phyloP scores from a whole-genome alignment of 1,140 invertebrate genomes.

The Drosophila persimilis region DNA sequence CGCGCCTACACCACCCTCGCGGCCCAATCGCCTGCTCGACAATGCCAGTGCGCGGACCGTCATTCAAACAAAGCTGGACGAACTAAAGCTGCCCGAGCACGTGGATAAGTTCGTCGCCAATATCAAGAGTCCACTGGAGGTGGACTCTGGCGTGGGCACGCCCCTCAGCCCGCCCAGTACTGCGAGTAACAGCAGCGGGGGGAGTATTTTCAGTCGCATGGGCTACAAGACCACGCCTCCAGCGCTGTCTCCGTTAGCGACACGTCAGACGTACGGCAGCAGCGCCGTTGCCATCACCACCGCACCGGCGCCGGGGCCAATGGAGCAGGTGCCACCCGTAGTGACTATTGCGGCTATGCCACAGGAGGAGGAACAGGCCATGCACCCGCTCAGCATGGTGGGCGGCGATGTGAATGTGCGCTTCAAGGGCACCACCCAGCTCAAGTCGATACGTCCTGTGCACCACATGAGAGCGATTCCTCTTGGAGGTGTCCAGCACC shows the following conservation, averaged over 20 bases:
- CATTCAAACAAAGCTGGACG: slow-evolving; percentile 71
- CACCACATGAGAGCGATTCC: slow-evolving; percentile 74
- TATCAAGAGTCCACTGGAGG: slow-evolving; percentile 83
- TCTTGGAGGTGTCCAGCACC: slow-evolving; percentile 39
- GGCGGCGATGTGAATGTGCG: slow-evolving; percentile 87
- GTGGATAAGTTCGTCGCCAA: slow-evolving; percentile 81
- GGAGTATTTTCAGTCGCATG: slow-evolving; percentile 78
- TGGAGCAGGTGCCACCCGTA: slow-evolving; percentile 39
- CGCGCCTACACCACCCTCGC: slow-evolving; percentile 45
- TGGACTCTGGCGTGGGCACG: slow-evolving; percentile 84
- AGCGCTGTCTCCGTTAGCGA: slow-evolving; percentile 64
- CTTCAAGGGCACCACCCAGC: slow-evolving; percentile 87
- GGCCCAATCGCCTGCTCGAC: slow-evolving; percentile 76
- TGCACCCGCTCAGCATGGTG: slow-evolving; percentile 85
- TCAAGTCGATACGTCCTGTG: slow-evolving; percentile 84
- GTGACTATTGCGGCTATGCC: slow-evolving; percentile 21
- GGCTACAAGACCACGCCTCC: slow-evolving; percentile 74
- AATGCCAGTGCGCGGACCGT: slow-evolving; percentile 52
- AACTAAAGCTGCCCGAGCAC: slow-evolving; percentile 83
- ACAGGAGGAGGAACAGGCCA: slow-evolving; percentile 78
- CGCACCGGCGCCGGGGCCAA: slow-evolving; percentile 25
- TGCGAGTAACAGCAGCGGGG: slow-evolving; percentile 59
- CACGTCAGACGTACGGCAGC: slow-evolving; percentile 50
- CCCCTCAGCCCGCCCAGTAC: slow-evolving; percentile 83
- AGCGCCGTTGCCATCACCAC: slow-evolving; percentile 44